Conservation (phyloP, 2,797 vertebrate genomes). For the Falco biarmicus region DNA sequence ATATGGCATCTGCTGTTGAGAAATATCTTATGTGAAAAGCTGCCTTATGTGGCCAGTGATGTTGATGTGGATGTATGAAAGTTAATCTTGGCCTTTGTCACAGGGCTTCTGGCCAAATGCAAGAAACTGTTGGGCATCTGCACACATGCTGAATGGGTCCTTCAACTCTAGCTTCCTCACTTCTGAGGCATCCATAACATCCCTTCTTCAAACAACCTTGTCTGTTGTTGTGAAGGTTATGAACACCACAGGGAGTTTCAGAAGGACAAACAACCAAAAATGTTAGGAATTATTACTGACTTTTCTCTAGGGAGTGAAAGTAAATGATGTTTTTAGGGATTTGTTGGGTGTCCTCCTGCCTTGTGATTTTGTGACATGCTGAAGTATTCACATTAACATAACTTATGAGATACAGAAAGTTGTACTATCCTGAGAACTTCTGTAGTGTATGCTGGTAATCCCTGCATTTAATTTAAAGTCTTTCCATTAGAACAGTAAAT, state of each 20-base stretch:
- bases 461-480: not conserved
- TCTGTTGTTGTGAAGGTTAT: not conserved
- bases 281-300: not conserved
- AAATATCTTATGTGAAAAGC: not conserved
- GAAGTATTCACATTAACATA: not conserved
- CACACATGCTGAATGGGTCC: not conserved
- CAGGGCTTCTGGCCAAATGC: not conserved
- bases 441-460: not conserved
- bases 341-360: accelerated
- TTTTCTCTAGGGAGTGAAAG: not conserved
- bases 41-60: not conserved
- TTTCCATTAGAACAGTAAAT: not conserved
- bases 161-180: not conserved
- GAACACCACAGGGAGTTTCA: not conserved
- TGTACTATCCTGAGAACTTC: not conserved
- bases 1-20: not conserved
- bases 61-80: not conserved
- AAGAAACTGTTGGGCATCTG: not conserved
- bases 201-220: not conserved
- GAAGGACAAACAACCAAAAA: not conserved
- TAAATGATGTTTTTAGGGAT: not conserved
- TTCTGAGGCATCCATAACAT: not conserved
- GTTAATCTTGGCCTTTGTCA: not conserved
- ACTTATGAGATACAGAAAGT: not conserved
- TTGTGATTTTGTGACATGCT: not conserved